Percentiles rank a stretch among this genome's conserved stretches.
These are phyloP conservation scores for Pedionomus torquatus DNA, from an alignment of 2,113 vertebrate genomes.

Conservation along the genomic window DNA sequence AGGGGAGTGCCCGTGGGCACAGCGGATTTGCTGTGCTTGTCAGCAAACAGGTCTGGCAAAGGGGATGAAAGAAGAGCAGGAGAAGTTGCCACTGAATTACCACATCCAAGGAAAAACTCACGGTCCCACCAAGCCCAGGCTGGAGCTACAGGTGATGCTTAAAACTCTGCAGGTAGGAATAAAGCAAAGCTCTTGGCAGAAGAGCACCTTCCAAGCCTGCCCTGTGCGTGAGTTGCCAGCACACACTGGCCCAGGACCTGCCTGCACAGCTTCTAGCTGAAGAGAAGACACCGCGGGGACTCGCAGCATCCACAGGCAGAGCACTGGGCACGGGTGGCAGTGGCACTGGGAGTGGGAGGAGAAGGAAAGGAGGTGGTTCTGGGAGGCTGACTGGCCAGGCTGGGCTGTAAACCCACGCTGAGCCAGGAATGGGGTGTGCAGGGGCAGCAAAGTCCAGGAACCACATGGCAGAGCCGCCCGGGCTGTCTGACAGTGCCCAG, in stretches of 20 bases:
- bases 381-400: background rate
- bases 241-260: background rate
- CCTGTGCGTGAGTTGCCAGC: background rate
- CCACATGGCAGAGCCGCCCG: background rate
- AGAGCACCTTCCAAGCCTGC: background rate
- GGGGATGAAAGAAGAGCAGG: background rate
- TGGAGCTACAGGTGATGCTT: background rate
- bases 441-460: rapidly evolving
- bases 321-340: background rate
- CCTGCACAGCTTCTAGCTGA: background rate
- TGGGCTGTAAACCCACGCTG: background rate
- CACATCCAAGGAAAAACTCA: background rate
- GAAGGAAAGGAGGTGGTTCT: background rate
- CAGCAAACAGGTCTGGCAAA: background rate
- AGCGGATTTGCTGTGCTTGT: background rate
- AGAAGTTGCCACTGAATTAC: background rate
- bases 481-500: background rate
- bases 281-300: background rate
- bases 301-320: rapidly evolving
- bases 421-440: background rate
- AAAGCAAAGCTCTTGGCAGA: background rate
- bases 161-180: background rate
- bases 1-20: background rate
- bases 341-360: background rate
- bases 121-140: background rate